Evolutionary conservation across 2,113 vertebrate genomes (phyloP).

Genomic region (Dryoscopus gambensis): DNA sequence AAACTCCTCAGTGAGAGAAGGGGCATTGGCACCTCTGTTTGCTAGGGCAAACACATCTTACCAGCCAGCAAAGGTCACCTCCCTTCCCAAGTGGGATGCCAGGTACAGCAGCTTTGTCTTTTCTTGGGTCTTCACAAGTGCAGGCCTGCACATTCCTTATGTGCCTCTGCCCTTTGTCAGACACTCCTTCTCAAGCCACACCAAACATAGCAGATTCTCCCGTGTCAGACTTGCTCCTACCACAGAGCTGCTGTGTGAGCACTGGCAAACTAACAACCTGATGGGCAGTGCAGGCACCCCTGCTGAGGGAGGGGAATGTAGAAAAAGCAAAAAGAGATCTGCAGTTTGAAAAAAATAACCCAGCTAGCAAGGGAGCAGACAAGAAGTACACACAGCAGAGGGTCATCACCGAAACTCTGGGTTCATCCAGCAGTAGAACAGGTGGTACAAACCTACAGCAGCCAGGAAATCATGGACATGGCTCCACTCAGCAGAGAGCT

Average conservation of each 20-base stretch:
- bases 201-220: background rate
- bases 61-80: background rate
- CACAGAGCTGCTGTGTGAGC: background rate
- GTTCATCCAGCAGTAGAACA: background rate
- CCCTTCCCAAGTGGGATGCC: background rate
- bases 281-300: background rate
- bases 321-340: background rate
- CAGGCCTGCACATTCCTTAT: background rate
- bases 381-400: fast-evolving
- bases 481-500: background rate
- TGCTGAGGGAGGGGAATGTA: background rate
- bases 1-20: background rate
- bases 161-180: background rate
- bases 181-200: background rate
- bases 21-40: background rate
- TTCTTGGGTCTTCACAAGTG: background rate
- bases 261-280: background rate
- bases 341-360: background rate
- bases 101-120: background rate
- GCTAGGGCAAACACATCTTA: background rate
- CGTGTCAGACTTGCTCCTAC: background rate
- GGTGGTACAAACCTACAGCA: background rate
- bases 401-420: background rate
- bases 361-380: background rate
- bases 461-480: background rate